A percentile compares a stretch with the other conserved stretches of the same genome.
phyloP scores from a whole-genome alignment of 1,140 invertebrate genomes.

The Thaumatotibia leucotreta region DNA sequence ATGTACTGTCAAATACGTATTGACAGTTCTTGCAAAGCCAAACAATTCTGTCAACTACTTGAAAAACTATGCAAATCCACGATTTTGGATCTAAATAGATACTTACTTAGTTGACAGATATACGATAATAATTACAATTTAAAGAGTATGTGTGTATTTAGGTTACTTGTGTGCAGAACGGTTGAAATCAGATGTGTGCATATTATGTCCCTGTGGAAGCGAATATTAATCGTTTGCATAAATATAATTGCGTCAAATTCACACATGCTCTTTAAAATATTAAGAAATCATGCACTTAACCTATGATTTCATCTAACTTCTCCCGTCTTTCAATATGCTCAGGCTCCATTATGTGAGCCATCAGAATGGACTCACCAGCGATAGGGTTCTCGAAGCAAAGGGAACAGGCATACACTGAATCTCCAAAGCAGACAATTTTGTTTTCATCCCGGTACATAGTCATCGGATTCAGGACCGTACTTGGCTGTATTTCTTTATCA shows the following conservation, averaged over 20 bases:
- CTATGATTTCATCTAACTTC: conserved; percentile 40
- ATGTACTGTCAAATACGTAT: background rate
- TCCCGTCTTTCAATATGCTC: conserved; percentile 48
- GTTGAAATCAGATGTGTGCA: background rate
- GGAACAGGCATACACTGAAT: conserved; percentile 62
- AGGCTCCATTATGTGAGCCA: conserved; percentile 48
- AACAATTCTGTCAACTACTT: background rate
- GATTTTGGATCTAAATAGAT: background rate
- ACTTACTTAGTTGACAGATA: background rate
- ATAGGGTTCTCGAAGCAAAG: conserved; percentile 64
- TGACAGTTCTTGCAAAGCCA: background rate
- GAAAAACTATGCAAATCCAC: background rate
- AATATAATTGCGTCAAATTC: background rate
- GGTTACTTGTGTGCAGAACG: background rate
- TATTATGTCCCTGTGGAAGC: background rate
- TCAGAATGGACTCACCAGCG: conserved; percentile 59
- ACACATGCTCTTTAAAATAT: conserved; percentile 9
- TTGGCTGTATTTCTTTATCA: conserved; percentile 62
- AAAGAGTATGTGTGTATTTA: background rate
- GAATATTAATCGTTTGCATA: background rate
- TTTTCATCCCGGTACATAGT: conserved; percentile 66
- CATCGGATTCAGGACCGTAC: conserved; percentile 65
- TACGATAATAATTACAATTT: background rate
- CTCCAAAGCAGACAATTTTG: conserved; percentile 69
- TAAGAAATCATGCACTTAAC: conserved; percentile 27